phyloP scores from a whole-genome alignment of 2,888 invertebrate species.

The Apodemia mormo region DNA sequence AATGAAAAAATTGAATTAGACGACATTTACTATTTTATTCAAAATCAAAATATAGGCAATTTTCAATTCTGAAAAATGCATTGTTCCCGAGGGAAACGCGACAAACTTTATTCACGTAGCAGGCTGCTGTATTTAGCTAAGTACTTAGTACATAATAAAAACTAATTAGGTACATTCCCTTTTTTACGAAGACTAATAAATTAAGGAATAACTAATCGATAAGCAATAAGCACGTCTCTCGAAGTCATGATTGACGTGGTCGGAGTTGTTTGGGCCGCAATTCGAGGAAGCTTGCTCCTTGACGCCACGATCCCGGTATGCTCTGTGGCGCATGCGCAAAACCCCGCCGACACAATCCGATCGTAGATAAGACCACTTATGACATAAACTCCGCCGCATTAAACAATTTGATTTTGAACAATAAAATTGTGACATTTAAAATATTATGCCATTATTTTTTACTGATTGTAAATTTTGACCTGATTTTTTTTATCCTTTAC shows the following conservation, averaged over 20 bases:
- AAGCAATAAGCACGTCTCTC: slow-evolving; percentile 42
- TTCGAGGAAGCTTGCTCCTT: slow-evolving; percentile 64
- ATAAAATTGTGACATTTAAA: slow-evolving; percentile 29
- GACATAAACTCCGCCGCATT: slow-evolving; percentile 73
- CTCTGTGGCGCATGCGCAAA: slow-evolving; percentile 63
- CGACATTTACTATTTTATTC: no score
- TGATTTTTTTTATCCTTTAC: neutral
- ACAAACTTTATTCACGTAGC: no score
- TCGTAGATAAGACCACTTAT: slow-evolving; percentile 72
- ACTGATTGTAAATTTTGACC: no score
- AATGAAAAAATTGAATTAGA: no score
- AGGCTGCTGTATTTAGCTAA: no score
- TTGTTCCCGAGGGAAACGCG: no score
- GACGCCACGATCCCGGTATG: slow-evolving; percentile 45
- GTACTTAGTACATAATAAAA: neutral
- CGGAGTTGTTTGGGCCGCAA: slow-evolving; percentile 49
- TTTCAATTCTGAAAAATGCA: no score
- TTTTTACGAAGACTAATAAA: neutral
- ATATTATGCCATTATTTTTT: neutral
- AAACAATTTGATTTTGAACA: slow-evolving; percentile 75
- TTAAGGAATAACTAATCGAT: slow-evolving; percentile 28
- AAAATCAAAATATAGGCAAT: no score
- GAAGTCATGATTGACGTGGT: slow-evolving; percentile 47
- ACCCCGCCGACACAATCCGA: slow-evolving; percentile 66
- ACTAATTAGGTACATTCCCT: neutral